phyloP scores from a whole-genome alignment of 2,888 invertebrate genomes.

The Periphyllus acericola region DNA sequence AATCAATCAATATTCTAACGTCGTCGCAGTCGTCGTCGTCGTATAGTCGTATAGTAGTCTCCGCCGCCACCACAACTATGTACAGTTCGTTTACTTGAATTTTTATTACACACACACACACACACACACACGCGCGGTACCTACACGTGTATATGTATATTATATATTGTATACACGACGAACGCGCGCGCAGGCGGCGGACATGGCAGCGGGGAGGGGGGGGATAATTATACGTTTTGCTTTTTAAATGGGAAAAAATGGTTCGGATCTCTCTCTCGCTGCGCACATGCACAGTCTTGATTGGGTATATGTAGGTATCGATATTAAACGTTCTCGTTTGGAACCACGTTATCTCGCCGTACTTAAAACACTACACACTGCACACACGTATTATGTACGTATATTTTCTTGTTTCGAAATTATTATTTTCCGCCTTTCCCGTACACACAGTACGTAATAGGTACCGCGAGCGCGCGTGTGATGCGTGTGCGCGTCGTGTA shows the following conservation, averaged over 20 bases:
- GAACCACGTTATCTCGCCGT: slow-evolving; percentile 37
- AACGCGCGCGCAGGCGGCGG: not conserved
- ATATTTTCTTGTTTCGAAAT: slow-evolving; percentile 53
- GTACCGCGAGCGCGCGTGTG: not conserved
- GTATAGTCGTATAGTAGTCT: no score
- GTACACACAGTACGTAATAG: not conserved
- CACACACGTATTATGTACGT: not conserved
- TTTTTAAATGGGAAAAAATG: slow-evolving; percentile 53
- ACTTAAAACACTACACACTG: slow-evolving; percentile 13
- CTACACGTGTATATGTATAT: not conserved
- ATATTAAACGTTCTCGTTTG: slow-evolving; percentile 55
- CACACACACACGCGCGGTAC: not conserved
- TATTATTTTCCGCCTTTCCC: slow-evolving; percentile 54
- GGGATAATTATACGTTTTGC: slow-evolving; percentile 59
- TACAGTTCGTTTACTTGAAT: slow-evolving; percentile 11
- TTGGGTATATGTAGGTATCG: slow-evolving; percentile 24
- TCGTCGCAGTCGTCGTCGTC: not conserved
- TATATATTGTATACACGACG: slow-evolving; percentile 2
- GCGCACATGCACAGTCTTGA: slow-evolving; percentile 16
- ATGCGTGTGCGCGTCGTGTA: not conserved
- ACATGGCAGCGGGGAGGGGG: not conserved
- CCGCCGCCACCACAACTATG: not conserved
- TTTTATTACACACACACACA: slow-evolving; percentile 8
- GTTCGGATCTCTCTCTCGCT: slow-evolving; percentile 27
- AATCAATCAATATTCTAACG: slow-evolving; percentile 44